Conservation (phyloP, 2,888 invertebrate species). For the Gymnoscelis rufifasciata region DNA sequence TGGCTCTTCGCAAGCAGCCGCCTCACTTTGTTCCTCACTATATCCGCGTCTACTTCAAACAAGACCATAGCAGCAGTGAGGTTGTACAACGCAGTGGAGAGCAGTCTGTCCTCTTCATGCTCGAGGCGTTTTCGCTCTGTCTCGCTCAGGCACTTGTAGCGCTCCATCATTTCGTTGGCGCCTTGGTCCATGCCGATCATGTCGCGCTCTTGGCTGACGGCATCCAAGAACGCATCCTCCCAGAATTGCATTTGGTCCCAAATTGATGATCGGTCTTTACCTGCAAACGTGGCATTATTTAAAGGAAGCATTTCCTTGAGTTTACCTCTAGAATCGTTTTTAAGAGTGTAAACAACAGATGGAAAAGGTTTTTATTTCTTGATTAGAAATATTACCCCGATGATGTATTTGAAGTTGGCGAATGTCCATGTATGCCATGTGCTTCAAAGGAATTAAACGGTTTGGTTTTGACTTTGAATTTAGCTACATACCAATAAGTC, state of each 20-base stretch:
- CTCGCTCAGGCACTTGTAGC: constrained; percentile 95
- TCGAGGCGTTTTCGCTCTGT: constrained; percentile 96
- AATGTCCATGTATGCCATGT: too few relatives aligned
- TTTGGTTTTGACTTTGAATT: neutral
- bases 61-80: constrained; percentile 96
- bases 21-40: constrained; percentile 91
- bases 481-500: constrained; percentile 79
- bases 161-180: constrained; percentile 99
- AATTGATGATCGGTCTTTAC: constrained; percentile 90
- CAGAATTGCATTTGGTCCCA: constrained; percentile 99
- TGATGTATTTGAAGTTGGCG: too few relatives aligned
- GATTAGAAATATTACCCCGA: too few relatives aligned
- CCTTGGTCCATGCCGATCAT: constrained; percentile 99
- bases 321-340: too few relatives aligned
- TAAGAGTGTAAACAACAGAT: too few relatives aligned
- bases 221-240: constrained; percentile 99
- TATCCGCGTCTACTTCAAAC: constrained; percentile 91
- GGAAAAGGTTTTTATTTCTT: too few relatives aligned
- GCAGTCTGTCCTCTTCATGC: constrained; percentile 96
- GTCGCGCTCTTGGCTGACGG: constrained; percentile 97
- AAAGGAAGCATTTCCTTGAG: neutral
- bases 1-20: constrained; percentile 98
- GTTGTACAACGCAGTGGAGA: constrained; percentile 98
- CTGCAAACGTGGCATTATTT: constrained; percentile 33
- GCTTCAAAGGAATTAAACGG: too few relatives aligned